These are phyloP conservation scores for Semnopithecus entellus DNA, from an alignment of 2,113 vertebrate genomes.

Conservation along the genomic window DNA sequence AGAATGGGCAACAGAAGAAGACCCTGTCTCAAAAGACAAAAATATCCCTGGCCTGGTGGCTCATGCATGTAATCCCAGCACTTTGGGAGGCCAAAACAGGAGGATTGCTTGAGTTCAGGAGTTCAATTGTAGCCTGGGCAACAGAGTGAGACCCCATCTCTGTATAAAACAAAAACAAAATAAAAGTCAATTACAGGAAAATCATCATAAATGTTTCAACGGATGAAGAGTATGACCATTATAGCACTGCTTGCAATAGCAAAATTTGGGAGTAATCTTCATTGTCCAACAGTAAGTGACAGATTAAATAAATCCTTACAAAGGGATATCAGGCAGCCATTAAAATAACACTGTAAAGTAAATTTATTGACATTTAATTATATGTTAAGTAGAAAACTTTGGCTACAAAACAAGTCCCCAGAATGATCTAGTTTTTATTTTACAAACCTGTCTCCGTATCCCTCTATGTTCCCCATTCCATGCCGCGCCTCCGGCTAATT, in stretches of 20 bases:
- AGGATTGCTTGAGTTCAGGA: too few species aligned
- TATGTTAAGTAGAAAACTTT: slow-evolving; percentile 3
- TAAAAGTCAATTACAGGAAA: not conserved
- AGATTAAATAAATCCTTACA: not conserved
- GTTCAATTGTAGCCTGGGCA: too few species aligned
- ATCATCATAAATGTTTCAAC: not conserved
- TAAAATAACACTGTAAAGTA: not conserved
- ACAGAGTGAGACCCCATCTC: too few species aligned
- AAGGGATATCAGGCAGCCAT: not conserved
- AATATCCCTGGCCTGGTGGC: too few species aligned
- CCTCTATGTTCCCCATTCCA: not conserved
- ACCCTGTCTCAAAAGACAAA: too few species aligned
- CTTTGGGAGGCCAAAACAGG: too few species aligned
- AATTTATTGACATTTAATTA: not conserved
- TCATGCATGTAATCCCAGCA: too few species aligned
- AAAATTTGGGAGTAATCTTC: not conserved
- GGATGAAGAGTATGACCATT: not conserved
- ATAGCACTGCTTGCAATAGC: not conserved
- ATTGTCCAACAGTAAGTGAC: not conserved
- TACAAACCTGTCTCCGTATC: not conserved
- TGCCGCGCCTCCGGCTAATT: not conserved
- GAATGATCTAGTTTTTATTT: not conserved
- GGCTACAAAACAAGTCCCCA: not conserved
- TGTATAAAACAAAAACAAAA: too few species aligned
- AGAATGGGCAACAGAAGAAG: too few species aligned